Evolutionary conservation across 2,113 vertebrate genomes (phyloP), one percentile per base, ranked within the genome.

Genomic region (Garra rufa): DNA sequence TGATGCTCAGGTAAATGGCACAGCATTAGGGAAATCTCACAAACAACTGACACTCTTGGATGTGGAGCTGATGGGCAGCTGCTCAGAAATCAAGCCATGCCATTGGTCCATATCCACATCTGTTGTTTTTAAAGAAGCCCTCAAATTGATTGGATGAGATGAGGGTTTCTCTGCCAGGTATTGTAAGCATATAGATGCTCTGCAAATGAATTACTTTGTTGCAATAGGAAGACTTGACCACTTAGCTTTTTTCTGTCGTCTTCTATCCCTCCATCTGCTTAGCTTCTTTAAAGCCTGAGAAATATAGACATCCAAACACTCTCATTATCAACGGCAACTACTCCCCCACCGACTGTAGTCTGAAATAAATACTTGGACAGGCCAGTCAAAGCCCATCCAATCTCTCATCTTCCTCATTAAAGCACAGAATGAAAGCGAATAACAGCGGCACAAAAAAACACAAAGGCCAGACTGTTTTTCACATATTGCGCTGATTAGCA

Each of bases 301-400:
- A 74, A 76, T 79, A 38, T 74, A 70, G 55, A 61, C 76, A 44
- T 80, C 67, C 55, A 63, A 28, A 44, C 57, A 50, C 13, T 61
- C 82, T 85, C 52, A 71, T 84, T 84, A 84, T 61, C 41, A 30
- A 74, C 38, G 13, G 21, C 24, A 57, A 77, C 52, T 69, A 44
- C 17, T 63, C 50, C 14, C 65, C 34, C 44, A 67, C 76, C 30
- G 57, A 74, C 69, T 80, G 76, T 57, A 83, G 81, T 84, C 24
- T 34, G 82, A 80, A 87, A 87, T 84, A 81, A 87, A 87, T 71
- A 84, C 57, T 84, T 84, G 69, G 82, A 87, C 46, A 50, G 44
- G 14, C 43, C 14, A 46, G 75, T 76, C 85, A 83, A 83, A 87
- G 75, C 71, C 76, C n/a, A 46, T 78, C 70, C 57, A 76, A 78